Base-by-base conservation (phyloP, 1,140 invertebrate species). In the Drosophila leontia region DNA sequence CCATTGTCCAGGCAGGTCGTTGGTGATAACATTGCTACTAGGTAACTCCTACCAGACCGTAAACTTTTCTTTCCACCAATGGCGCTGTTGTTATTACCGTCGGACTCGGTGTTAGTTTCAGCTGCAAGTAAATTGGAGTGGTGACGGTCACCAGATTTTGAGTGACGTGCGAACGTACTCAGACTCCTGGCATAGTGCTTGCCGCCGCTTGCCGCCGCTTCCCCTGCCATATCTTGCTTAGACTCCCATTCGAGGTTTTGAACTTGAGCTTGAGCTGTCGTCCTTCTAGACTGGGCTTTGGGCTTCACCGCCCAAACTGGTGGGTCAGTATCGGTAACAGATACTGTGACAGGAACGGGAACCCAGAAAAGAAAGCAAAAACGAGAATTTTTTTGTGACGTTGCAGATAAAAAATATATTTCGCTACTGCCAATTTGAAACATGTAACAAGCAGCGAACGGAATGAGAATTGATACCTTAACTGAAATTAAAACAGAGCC, bases 1-100 rank as follows among this genome's bases (percentile, higher is more conserved):
- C 92, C 92, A 93, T 41, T 90, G 64, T 13, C 50, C 55, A 3
- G 92, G 47, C 37, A 91, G 62, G 7, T 92, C 85, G 7, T 51
- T 39, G 41, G 92, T 92, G 5, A 93, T 91, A 34, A 51, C 50
- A 15, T 50, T 75, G 23, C 45, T 47, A 19, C 50, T 51, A 41
- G 37, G 13, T 15, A 9, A 11, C 7, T 53, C 32, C 9, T 23
- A 19, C 39, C 23, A 47, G 35, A 51, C 37, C 42, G 56, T 78
- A 41, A 51, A 59, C 35, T 78, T 78, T 23, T 23, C 51, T 78
- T 78, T 3, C 26, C 55, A 35, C 57, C 17, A 39, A 23, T 68
- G 26, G 45, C 32, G 47, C 26, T 57, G 51, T 76, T 59, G 58
- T 65, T 41, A 11, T 39, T 13, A 11, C 50, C 45, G 34, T 70